Evolutionary conservation across 2,797 vertebrate species (phyloP).

Genomic region (Poecilia picta): DNA sequence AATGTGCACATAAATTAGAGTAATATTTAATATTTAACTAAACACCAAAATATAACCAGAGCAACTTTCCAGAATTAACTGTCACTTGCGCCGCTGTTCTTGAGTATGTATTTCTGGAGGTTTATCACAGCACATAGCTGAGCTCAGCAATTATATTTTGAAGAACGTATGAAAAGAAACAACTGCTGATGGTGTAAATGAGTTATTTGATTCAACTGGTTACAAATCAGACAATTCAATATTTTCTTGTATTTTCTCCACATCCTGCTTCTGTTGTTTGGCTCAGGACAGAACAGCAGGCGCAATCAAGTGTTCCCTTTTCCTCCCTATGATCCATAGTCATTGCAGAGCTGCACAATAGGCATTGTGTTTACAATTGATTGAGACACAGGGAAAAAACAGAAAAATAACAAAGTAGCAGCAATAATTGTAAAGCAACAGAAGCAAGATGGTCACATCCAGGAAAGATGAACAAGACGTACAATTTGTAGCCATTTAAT

Average conservation of each 20-base stretch:
- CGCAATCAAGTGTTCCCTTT: conserved; percentile 42
- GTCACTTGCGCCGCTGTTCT: background rate
- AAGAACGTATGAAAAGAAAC: background rate
- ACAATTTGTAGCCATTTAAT: background rate
- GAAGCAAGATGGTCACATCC: background rate
- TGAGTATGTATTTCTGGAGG: background rate
- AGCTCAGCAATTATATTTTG: background rate
- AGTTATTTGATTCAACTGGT: background rate
- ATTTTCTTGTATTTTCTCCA: conserved; percentile 17
- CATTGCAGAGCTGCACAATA: conserved; percentile 42
- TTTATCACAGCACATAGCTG: background rate
- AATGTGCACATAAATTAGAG: background rate
- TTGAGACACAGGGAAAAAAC: conserved; percentile 26
- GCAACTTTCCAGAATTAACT: background rate
- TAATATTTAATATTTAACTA: background rate
- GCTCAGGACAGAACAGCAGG: conserved; percentile 31
- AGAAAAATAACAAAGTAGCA: conserved; percentile 5
- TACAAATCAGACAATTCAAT: conserved; percentile 11
- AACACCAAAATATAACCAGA: background rate
- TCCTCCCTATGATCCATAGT: conserved; percentile 44
- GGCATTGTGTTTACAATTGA: conserved; percentile 61
- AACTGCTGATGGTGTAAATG: background rate
- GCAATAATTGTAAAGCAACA: background rate
- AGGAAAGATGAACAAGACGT: background rate
- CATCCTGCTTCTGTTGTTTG: conserved; percentile 46